Conservation (phyloP, 2,888 invertebrate genomes). For the Oligia strigilis region DNA sequence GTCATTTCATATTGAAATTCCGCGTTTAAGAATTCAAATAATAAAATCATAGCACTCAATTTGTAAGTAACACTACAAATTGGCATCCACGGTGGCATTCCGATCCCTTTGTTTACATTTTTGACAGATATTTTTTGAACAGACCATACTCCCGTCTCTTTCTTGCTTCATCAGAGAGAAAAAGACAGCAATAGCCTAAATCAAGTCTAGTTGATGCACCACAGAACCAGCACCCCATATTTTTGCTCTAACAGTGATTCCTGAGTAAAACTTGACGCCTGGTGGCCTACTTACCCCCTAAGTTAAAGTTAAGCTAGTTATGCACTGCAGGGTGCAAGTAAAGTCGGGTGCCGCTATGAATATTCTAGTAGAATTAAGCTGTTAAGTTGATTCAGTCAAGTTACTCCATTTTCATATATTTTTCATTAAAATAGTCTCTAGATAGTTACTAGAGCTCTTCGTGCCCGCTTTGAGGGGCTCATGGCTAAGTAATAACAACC, state of each 20-base stretch:
- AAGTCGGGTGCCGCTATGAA: conserved; percentile 34
- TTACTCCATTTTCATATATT: conserved; percentile 18
- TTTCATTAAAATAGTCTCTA: conserved; percentile 5
- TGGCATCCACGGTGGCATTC: background rate
- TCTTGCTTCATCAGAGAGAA: no score
- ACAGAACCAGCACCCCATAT: background rate
- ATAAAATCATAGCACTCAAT: no score
- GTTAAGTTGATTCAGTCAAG: conserved; percentile 27
- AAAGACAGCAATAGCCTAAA: background rate
- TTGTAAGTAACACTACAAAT: no score
- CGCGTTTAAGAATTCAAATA: no score
- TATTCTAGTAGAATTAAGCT: conserved; percentile 41
- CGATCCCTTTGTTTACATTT: background rate
- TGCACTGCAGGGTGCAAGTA: conserved; percentile 25
- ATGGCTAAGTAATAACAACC: background rate
- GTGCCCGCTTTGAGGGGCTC: background rate
- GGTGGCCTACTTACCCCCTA: conserved; percentile 33
- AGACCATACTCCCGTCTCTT: background rate
- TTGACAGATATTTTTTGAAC: background rate
- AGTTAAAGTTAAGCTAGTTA: conserved; percentile 43
- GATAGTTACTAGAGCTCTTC: no score
- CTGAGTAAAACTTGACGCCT: background rate
- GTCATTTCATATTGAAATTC: no score
- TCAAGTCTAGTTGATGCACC: background rate
- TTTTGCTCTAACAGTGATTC: conserved; percentile 5